Conservation (phyloP, 2,888 invertebrate genomes). For the Cantharis flavilabris region DNA sequence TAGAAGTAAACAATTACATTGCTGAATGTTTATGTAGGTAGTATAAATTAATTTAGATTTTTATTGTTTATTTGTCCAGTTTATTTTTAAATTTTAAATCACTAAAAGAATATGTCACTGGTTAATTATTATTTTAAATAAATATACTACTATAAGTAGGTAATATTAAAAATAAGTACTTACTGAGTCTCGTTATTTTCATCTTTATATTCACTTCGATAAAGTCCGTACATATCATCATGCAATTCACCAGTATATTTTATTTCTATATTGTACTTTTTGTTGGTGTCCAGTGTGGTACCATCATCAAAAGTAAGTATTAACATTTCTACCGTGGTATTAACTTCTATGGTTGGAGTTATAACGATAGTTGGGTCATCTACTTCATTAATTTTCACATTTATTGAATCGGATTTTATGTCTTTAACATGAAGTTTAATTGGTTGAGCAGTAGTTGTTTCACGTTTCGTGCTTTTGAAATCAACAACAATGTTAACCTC, state of each 20-base stretch:
- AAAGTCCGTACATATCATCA: conserved; percentile 55
- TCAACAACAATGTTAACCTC: background rate
- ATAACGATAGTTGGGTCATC: rapidly evolving
- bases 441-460: background rate
- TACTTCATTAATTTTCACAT: background rate
- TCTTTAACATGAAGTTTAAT: background rate
- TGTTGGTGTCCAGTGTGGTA: background rate
- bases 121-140: too few species aligned
- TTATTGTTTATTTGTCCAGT: too few species aligned
- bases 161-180: background rate
- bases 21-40: too few species aligned
- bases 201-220: conserved; percentile 53
- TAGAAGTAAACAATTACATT: too few species aligned
- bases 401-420: background rate
- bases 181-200: conserved; percentile 22
- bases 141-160: too few species aligned
- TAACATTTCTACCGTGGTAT: background rate
- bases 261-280: conserved; percentile 8
- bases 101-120: too few species aligned
- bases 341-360: background rate
- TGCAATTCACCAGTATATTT: conserved; percentile 40
- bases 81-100: too few species aligned
- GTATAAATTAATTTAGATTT: too few species aligned
- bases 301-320: background rate
- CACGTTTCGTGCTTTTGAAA: background rate